phyloP scores from a whole-genome alignment of 2,797 vertebrate species.

The Urocyon cinereoargenteus region DNA sequence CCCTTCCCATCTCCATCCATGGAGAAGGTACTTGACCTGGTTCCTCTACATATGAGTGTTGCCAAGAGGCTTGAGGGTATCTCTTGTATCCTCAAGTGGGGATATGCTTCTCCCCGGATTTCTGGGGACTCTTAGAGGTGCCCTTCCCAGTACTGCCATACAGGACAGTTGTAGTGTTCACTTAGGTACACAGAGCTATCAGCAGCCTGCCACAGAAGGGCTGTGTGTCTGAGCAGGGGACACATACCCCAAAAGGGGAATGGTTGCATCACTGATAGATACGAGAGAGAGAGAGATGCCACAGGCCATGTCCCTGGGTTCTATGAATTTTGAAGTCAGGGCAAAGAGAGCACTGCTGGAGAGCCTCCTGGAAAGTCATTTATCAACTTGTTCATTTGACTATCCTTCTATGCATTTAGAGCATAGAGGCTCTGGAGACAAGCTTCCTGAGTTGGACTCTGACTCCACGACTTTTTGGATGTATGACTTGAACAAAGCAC shows the following conservation, averaged over 20 bases:
- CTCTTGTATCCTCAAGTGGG: not conserved
- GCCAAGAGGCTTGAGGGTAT: not conserved
- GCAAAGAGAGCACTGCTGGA: not conserved
- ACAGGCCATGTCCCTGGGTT: not conserved
- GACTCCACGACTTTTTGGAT: not conserved
- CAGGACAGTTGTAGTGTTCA: not conserved
- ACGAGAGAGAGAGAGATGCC: not conserved
- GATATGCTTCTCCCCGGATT: not conserved
- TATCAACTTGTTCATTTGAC: not conserved
- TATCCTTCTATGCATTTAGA: not conserved
- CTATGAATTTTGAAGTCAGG: not conserved
- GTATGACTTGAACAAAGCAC: not conserved
- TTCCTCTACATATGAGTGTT: not conserved
- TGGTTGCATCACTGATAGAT: not conserved
- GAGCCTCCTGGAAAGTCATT: not conserved
- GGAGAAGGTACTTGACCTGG: not conserved
- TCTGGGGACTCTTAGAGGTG: not conserved
- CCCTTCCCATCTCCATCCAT: not conserved
- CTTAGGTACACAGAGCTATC: not conserved
- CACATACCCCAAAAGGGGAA: not conserved
- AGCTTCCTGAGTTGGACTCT: not conserved
- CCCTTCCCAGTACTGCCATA: not conserved
- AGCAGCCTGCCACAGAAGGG: not conserved
- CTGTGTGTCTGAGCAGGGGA: not conserved
- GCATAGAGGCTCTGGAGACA: not conserved